Base-by-base conservation (phyloP, 1,140 invertebrate species). In the Brachionus rubens region DNA sequence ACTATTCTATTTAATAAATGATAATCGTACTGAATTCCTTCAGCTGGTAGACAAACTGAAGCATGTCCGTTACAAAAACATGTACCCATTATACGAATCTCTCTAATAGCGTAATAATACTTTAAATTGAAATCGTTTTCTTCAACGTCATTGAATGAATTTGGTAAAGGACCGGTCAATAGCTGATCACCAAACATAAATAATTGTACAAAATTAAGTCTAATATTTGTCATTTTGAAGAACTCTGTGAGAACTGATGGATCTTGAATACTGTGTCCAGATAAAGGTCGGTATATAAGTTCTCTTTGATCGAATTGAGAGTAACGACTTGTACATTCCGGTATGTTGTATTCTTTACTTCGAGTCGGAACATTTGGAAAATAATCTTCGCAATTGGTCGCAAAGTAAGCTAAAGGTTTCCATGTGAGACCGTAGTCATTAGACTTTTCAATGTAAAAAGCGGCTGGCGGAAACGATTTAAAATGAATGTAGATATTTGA, bases 1-100 rank as follows among this genome's bases (percentile, higher is more conserved):
- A 62, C 65, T 30, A 59, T 65, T 19, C 36, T 43, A 10, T 43
- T 21, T 3, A 65, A 10, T 43, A 36, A 24, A 43, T 43, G 10
- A 5, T 30, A n/a, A n/a, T 62, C 26, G 62, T 62, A 59, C 2
- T 12, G 10, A 19, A 47, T 28, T 47, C 36, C 85, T 2, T 90
- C 88, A 78, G 93, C 83, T 0, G 94, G 93, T 28, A 98, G 85
- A 86, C 96, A 99, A 48, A 90, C 88, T 12, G 91, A 93, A 3
- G 97, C 96, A 83, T 99, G 97, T 14, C 97, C 97, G 83, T 99
- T 98, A 83, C 97, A 99, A 0, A 95, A 98, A 84, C 97, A 99
- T 14, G 93, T 96, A 0, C 97, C 97, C 79, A 96, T 87, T 0
- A 99, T 93, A 5, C 95, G 91, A 92, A 99, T 95, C 80, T 96